phyloP scores from a whole-genome alignment of 1,140 invertebrate species.

The Nixonia krombeini region DNA sequence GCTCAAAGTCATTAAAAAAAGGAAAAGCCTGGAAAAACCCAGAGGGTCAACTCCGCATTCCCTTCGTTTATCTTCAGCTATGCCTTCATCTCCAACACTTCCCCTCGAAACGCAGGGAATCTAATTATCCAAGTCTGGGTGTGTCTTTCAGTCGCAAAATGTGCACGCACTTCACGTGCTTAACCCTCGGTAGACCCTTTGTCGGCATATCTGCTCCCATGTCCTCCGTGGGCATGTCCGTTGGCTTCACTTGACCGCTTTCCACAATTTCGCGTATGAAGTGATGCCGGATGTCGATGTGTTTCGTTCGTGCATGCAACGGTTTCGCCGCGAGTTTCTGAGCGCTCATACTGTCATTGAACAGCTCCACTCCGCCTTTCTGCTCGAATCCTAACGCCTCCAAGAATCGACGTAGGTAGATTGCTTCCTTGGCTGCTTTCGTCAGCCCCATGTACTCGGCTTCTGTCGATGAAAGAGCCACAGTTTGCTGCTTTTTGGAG shows the following conservation, averaged over 20 bases:
- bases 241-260: background rate
- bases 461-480: constrained; percentile 63
- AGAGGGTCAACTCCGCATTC: no score
- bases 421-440: constrained; percentile 44
- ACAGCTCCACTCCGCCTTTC: background rate
- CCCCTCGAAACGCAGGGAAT: no score
- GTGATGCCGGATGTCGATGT: background rate
- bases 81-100: no score
- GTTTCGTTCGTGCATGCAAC: background rate
- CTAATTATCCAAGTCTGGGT: no score
- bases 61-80: no score
- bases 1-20: no score
- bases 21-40: no score
- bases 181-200: background rate
- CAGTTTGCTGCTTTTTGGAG: no score
- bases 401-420: constrained; percentile 25
- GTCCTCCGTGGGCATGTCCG: background rate
- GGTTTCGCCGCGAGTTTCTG: background rate
- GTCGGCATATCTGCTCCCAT: background rate
- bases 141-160: background rate
- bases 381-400: constrained; percentile 20
- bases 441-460: constrained; percentile 64
- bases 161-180: background rate
- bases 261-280: background rate
- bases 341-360: background rate